A percentile compares a stretch with the other conserved stretches of the same genome.
Evolutionary conservation across 2,888 invertebrate species (phyloP).

Genomic region (Pyrgus malvae): DNA sequence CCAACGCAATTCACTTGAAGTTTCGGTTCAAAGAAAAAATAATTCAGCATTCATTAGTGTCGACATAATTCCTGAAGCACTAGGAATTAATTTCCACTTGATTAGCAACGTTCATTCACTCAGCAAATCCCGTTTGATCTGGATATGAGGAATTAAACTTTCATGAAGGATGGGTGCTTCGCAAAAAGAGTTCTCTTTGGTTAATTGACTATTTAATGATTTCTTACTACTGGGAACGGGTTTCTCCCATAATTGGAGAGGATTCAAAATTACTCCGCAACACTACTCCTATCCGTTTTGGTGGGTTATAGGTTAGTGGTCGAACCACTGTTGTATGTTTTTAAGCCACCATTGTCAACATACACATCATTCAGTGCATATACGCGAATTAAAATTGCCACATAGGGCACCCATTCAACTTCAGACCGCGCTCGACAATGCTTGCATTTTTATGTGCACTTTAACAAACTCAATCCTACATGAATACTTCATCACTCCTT

Average conservation of each 20-base stretch:
- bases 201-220: neutral
- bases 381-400: too few species aligned
- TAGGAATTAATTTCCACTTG: slow-evolving; percentile 21
- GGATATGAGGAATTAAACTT: neutral
- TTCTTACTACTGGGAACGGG: too few species aligned
- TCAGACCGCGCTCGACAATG: too few species aligned
- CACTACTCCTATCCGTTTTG: too few species aligned
- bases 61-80: neutral
- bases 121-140: slow-evolving; percentile 22
- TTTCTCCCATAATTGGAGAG: too few species aligned
- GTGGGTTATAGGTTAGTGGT: too few species aligned
- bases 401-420: too few species aligned
- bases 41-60: slow-evolving; percentile 9
- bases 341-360: too few species aligned
- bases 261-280: too few species aligned
- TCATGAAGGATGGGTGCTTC: neutral
- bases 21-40: neutral
- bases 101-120: slow-evolving; percentile 19
- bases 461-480: neutral
- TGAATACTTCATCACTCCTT: too few species aligned
- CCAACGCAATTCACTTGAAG: neutral
- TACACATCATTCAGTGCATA: too few species aligned
- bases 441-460: neutral
- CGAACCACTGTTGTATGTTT: too few species aligned
- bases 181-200: neutral